These are phyloP conservation scores for Heliothis peltigera DNA, from an alignment of 2,888 invertebrate genomes.

Conservation along the genomic window DNA sequence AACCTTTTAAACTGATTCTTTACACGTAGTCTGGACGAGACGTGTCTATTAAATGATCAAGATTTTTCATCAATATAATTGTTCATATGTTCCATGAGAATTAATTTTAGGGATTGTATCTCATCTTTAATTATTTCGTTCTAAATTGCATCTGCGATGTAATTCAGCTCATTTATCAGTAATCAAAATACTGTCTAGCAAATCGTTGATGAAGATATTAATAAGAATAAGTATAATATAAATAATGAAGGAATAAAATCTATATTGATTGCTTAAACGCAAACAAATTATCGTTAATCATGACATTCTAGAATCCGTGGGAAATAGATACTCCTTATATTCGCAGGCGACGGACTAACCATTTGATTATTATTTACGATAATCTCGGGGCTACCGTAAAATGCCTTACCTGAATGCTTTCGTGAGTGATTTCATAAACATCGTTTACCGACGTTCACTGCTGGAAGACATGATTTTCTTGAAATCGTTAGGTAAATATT, in stretches of 20 bases:
- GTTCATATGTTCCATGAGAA: too few species aligned
- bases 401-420: conserved; percentile 1
- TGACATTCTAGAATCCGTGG: conserved; percentile 35
- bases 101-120: conserved; percentile 1
- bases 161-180: conserved; percentile 14
- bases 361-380: conserved; percentile 23
- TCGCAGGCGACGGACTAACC: conserved; percentile 32
- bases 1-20: too few species aligned
- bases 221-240: too few species aligned
- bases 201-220: too few species aligned
- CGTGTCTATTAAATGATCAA: too few species aligned
- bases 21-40: neutral
- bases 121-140: conserved; percentile 25
- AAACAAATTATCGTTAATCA: conserved; percentile 27
- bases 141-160: conserved; percentile 21
- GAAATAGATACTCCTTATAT: conserved; percentile 47
- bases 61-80: too few species aligned
- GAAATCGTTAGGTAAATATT: neutral
- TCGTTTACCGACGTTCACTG: neutral
- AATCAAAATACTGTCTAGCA: neutral
- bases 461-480: neutral
- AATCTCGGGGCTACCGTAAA: conserved; percentile 19
- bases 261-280: conserved; percentile 36
- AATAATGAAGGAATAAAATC: too few species aligned
- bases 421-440: conserved; percentile 10